phyloP scores from a whole-genome alignment of 2,888 invertebrate genomes.

The Hartigia nigra region DNA sequence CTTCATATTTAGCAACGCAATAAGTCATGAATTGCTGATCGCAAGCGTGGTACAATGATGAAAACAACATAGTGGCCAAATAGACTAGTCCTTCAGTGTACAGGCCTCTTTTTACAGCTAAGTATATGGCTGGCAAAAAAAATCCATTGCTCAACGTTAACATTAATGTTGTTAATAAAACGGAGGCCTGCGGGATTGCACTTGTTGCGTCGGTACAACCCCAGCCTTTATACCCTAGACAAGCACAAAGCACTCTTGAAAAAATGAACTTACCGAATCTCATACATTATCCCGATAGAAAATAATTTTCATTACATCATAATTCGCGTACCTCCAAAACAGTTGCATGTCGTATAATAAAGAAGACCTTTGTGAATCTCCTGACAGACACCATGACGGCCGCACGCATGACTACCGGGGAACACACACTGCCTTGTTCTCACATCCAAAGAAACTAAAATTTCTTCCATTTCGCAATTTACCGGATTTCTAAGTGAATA shows the following conservation, averaged over 20 bases:
- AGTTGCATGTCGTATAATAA: conserved; percentile 66
- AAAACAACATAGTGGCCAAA: conserved; percentile 71
- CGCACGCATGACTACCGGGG: conserved; percentile 62
- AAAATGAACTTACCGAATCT: conserved; percentile 7
- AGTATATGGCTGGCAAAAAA: conserved; percentile 70
- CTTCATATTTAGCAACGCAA: conserved; percentile 65
- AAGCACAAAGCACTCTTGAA: conserved; percentile 10
- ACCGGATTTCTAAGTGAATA: conserved; percentile 47
- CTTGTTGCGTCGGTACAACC: conserved; percentile 69
- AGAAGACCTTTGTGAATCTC: conserved; percentile 66
- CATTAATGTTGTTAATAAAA: conserved; percentile 62
- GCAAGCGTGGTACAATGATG: conserved; percentile 73
- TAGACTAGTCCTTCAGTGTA: conserved; percentile 71
- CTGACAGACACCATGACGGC: conserved; percentile 65
- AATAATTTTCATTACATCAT: conserved; percentile 2
- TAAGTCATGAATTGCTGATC: conserved; percentile 68
- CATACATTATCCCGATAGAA: background rate
- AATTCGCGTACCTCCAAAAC: conserved; percentile 60
- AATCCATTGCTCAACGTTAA: conserved; percentile 71
- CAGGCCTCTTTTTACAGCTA: conserved; percentile 67
- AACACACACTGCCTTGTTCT: conserved; percentile 65
- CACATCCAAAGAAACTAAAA: conserved; percentile 64
- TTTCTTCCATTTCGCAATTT: conserved; percentile 61
- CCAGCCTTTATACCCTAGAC: conserved; percentile 70
- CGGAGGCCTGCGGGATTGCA: conserved; percentile 62